A percentile compares a stretch with the other conserved stretches of the same genome.
These are phyloP conservation scores for Merluccius polli DNA, from an alignment of 2,797 vertebrate species.

Conservation along the genomic window DNA sequence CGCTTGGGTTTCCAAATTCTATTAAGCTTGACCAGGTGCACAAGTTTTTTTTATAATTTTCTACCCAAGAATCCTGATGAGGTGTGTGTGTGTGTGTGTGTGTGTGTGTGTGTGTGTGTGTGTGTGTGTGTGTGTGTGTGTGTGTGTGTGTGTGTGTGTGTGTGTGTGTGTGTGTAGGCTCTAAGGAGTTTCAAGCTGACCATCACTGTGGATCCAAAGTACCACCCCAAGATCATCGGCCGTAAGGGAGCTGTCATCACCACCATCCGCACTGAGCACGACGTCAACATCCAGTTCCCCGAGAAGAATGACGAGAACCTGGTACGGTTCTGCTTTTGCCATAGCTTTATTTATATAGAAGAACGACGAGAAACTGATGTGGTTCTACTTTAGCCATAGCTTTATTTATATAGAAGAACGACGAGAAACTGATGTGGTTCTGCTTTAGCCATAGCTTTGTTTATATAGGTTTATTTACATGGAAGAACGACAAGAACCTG, in stretches of 20 bases:
- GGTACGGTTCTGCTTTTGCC: conserved; percentile 30
- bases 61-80: not conserved
- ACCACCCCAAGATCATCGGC: conserved; percentile 98
- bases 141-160: not conserved
- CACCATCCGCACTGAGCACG: conserved; percentile 90
- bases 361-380: too few species aligned
- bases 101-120: not conserved
- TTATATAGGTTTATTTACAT: too few species aligned
- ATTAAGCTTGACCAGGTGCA: not conserved
- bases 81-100: not conserved
- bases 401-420: too few species aligned
- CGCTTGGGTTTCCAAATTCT: not conserved
- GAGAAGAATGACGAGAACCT: conserved; percentile 96
- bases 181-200: conserved; percentile 95
- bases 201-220: conserved; percentile 95
- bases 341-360: not conserved
- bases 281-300: conserved; percentile 97
- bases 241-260: conserved; percentile 97
- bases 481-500: too few species aligned
- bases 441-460: too few species aligned
- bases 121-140: not conserved
- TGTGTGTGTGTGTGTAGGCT: conserved; percentile 68
- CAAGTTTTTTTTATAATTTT: not conserved
- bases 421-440: too few species aligned
- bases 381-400: too few species aligned